Evolutionary conservation across 2,113 vertebrate genomes (phyloP).

Genomic region (Tenebrosternarchus preto): DNA sequence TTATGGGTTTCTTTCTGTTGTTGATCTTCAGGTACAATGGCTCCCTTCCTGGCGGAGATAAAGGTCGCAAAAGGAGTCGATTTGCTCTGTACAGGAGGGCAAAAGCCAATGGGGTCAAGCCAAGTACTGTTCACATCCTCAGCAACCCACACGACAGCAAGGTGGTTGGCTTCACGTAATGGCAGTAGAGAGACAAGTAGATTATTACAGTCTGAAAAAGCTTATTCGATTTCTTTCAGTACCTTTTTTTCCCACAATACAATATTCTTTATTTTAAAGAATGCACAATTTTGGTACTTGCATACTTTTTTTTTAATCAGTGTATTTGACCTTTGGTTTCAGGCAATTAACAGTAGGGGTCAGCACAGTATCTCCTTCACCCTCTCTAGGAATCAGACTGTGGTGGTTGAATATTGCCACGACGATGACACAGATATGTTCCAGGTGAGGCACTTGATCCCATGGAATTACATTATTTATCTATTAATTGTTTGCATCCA

Average conservation of each 20-base stretch:
- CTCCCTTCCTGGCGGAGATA: slow-evolving; percentile 92
- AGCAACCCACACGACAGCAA: slow-evolving; percentile 93
- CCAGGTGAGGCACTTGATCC: slow-evolving; percentile 79
- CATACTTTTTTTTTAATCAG: too few species aligned
- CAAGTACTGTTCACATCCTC: slow-evolving; percentile 94
- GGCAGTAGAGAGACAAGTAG: neutral
- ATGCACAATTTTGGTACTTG: neutral
- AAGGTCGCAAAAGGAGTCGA: slow-evolving; percentile 94
- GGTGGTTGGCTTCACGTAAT: slow-evolving; percentile 67
- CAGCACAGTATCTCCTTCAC: slow-evolving; percentile 98
- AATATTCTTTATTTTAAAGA: neutral
- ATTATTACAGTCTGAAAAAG: neutral
- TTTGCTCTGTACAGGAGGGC: slow-evolving; percentile 90
- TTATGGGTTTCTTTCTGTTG: neutral
- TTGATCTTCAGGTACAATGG: slow-evolving; percentile 89
- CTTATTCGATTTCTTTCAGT: neutral
- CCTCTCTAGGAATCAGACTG: slow-evolving; percentile 91
- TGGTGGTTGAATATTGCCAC: slow-evolving; percentile 96
- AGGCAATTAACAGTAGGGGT: slow-evolving; percentile 94
- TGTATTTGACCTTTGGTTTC: slow-evolving; percentile 56
- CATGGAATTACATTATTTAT: neutral
- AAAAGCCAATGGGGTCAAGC: slow-evolving; percentile 95
- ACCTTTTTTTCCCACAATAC: neutral
- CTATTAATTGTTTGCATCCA: too few species aligned
- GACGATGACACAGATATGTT: slow-evolving; percentile 98